Base-by-base conservation (phyloP, 35 echinoderm and acorn worm genomes). In the Strongylocentrotus purpuratus region DNA sequence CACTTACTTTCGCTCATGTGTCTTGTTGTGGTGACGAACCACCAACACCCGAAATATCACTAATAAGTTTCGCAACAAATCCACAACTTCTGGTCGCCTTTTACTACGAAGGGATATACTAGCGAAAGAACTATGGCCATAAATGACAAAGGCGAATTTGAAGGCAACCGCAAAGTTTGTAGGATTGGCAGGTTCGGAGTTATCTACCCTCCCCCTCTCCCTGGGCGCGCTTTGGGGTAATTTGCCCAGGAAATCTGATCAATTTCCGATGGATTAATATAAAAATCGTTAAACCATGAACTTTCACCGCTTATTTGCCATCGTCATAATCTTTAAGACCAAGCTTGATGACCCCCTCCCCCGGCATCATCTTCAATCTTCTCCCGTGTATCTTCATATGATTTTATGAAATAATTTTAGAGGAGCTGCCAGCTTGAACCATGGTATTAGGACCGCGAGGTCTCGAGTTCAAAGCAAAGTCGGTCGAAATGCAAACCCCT, bases 251-350 rank as follows among this genome's bases (percentile, higher is more conserved):
- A 89, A 89, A 89, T 89, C 33, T 20, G 87, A 7, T 7, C 45
- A 89, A 89, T 89, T 33, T 89, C 87, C 87, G 87, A 28, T 89
- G 87, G 87, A 89, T 89, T 89, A 45, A 89, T 89, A 46, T 45
- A 45, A 89, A 45, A 46, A 89, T 25, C 32, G 13, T 45, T 78
- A 89, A 89, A 46, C 87, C 87, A 89, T 89, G 87, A 89, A 89
- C 87, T 31, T n/a, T n/a, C 32, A 45, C 33, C 87, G 9, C 3
- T 4, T 28, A n/a, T 78, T 3, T 78, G 18, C 5, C 65, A 78
- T 28, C 65, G 65, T 78, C 25, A 78, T 78, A 18, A n/a, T 78
- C 22, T 7, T 3, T 78, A 78, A 0, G 65, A 78, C 4, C 65
- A 78, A 1, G 35, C 35, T 41, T n/a, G 22, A 78, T 78, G 65